These are phyloP conservation scores for Enteromius thamalakanensis DNA, from an alignment of 2,797 vertebrate genomes.

Conservation along the genomic window DNA sequence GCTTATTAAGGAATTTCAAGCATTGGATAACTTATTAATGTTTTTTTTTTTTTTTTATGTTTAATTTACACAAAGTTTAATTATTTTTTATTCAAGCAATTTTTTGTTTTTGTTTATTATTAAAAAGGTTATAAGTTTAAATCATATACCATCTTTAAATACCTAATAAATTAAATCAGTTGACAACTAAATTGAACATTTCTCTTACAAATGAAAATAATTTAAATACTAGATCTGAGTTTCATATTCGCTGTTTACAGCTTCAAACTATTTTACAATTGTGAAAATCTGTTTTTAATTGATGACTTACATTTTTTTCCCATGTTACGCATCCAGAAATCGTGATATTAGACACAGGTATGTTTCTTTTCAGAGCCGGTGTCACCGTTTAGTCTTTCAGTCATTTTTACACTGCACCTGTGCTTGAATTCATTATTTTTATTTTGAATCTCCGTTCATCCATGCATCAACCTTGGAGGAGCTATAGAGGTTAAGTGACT, in stretches of 20 bases:
- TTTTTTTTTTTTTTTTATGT: background rate
- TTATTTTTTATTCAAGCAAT: background rate
- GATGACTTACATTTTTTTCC: constrained; percentile 23
- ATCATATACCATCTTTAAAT: background rate
- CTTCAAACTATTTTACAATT: background rate
- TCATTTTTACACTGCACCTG: constrained; percentile 5
- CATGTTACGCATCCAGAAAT: constrained; percentile 80
- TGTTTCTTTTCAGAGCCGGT: constrained; percentile 63
- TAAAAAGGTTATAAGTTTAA: background rate
- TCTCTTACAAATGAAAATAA: background rate
- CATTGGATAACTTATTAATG: background rate
- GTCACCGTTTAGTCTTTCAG: background rate
- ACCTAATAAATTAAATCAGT: background rate
- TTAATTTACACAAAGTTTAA: background rate
- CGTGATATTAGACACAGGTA: constrained; percentile 98
- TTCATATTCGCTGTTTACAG: background rate
- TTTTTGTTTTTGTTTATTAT: background rate
- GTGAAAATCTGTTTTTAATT: constrained; percentile 14
- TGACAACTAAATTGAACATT: background rate
- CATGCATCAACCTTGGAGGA: constrained; percentile 21
- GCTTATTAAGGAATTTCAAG: background rate
- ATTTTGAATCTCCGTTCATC: constrained; percentile 6
- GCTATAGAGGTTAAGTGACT: constrained; percentile 30
- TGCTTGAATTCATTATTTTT: constrained; percentile 18
- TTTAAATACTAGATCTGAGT: background rate